Percentiles rank a stretch among this genome's conserved stretches.
Conservation (phyloP, 2,888 invertebrate genomes). For the Willowsia nigromaculata region DNA sequence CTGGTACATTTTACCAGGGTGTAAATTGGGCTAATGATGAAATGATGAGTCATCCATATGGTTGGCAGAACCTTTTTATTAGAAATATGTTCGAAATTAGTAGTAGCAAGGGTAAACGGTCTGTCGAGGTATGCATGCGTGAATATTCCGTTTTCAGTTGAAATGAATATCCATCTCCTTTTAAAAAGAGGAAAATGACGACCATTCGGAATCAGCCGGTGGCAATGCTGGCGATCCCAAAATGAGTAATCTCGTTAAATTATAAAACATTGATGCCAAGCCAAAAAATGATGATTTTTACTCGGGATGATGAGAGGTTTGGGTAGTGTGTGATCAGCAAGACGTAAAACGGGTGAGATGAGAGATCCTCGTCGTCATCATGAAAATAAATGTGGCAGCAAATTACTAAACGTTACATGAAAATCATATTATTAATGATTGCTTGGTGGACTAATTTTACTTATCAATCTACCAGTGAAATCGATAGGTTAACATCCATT, state of each 20-base stretch:
- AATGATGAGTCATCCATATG: slow-evolving; percentile 67
- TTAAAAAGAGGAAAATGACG: not conserved
- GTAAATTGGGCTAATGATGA: slow-evolving; percentile 58
- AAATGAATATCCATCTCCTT: not conserved
- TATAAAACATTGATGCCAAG: not conserved
- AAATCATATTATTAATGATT: not conserved
- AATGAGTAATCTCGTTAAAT: slow-evolving; percentile 36
- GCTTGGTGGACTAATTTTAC: not conserved
- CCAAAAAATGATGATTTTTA: not conserved
- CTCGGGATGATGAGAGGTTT: not conserved
- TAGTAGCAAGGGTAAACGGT: not conserved
- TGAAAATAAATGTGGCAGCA: slow-evolving; percentile 67
- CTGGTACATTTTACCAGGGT: not conserved
- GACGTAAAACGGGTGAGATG: not conserved
- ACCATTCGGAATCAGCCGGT: slow-evolving; percentile 26
- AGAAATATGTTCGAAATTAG: slow-evolving; percentile 50
- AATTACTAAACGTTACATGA: slow-evolving; percentile 61
- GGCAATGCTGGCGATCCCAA: slow-evolving; percentile 46
- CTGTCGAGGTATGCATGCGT: slow-evolving; percentile 32
- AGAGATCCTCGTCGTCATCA: slow-evolving; percentile 34
- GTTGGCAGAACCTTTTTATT: slow-evolving; percentile 46
- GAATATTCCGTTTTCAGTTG: not conserved
- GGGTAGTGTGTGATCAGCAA: not conserved
- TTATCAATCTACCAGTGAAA: not conserved
- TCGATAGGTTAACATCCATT: too few species aligned